Base-by-base conservation (phyloP, 2,113 vertebrate genomes). In the Bos indicus region DNA sequence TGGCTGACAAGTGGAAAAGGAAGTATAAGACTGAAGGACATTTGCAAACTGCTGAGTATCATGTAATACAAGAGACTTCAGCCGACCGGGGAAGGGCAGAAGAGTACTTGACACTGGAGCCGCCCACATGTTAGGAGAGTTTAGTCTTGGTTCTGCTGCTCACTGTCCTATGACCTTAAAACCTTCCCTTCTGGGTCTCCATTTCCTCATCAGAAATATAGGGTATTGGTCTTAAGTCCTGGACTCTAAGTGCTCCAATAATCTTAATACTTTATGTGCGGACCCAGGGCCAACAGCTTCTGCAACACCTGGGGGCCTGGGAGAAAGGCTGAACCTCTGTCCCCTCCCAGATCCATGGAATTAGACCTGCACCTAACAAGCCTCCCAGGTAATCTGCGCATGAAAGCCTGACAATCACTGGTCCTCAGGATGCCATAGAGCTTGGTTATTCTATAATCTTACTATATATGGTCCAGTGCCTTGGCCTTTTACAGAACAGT, bases 61-160 rank as follows among this genome's bases (percentile, higher is more conserved):
- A 57, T 21, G 19, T 52, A 46, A 46, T 67, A 36, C 36, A 62
- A 62, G 52, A 92, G 51, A 46, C 9, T 10, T 11, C 3, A 77
- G 81, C 17, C 0, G 4, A 12, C 14, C 57, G 48, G 16, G 62
- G 19, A 59, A 46, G 17, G 30, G 3, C 57, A 19, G 4, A 64
- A 52, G 46, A 9, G 46, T 48, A 17, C 5, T 4, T 3, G 33
- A 62, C 74, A 43, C 8, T 17, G 14, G 43, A n/a, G 4, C 3
- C 2, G 30, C 40, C 1, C 26, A 17, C 2, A 36, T 0, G 13
- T 1, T 3, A 48, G 21, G 10, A 7, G n/a, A 40, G 11, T 52
- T 88, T n/a, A 81, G 83, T 36, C 40, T 86, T 40, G 15, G 40
- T 28, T 82, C n/a, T 14, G 43, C 23, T 95, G 96, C 21, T 95